Evolutionary conservation across 1,140 invertebrate genomes (phyloP), one percentile per base, ranked within the genome.

Genomic region (Steinernema khuongi): DNA sequence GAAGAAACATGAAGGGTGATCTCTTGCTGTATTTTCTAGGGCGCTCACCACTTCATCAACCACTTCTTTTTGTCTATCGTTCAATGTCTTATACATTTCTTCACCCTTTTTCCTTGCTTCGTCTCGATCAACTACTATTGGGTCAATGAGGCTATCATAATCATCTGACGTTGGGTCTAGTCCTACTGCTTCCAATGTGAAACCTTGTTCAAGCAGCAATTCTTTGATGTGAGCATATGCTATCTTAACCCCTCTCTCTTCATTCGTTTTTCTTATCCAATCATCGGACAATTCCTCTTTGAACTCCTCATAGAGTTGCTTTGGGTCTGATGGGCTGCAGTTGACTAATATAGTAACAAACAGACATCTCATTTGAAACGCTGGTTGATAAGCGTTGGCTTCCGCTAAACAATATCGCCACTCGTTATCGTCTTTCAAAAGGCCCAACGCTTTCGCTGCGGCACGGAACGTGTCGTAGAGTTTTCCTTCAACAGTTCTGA

Each of bases 261-360:
- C n/a, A n/a, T n/a, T n/a, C n/a, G n/a, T n/a, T n/a, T n/a, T n/a
- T n/a, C 67, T 1, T 30, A 77, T n/a, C 30, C 41, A 75, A 72
- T 75, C 74, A 32, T 75, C 74, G 2, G 76, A 76, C 31, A 75
- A 22, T 18, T 71, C 1, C 1, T 73, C 30, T 31, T 70, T 71
- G 33, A 77, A 75, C 71, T 75, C 67, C 0, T 78, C 75, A 18
- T 30, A 75, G 0, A 75, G 30, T 2, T 74, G 0, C 28, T 79
- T 26, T 11, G 74, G 74, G 0, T 75, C 11, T 77, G 19, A 32
- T 0, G 74, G 74, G 11, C 31, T 4, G 19, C 74, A 74, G 33
- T 75, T 28, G 7, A 70, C 0, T 30, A 75, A 70, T 68, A 75
- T 75, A 7, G 19, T 79, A 1, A 33, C 77, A 78, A 75, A 75